phyloP scores from a whole-genome alignment of 2,113 vertebrate genomes.

The Chaetops frenatus region DNA sequence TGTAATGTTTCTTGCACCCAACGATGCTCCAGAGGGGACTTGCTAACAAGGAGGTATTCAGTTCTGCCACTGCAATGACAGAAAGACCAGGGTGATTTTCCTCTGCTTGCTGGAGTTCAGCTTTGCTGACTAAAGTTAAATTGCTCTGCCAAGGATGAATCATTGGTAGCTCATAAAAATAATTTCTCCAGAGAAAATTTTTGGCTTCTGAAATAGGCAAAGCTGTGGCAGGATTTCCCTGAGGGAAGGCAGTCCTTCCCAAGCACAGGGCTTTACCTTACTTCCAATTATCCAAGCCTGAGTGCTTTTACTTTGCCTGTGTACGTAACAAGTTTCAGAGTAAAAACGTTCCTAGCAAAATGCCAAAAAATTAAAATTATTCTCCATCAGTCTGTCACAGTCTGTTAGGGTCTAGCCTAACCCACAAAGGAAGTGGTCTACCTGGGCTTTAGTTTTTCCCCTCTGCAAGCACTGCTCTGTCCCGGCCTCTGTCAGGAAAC shows the following conservation, averaged over 20 bases:
- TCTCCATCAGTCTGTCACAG: neutral
- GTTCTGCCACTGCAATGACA: neutral
- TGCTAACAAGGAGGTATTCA: neutral
- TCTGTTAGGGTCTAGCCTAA: neutral
- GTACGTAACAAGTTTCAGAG: neutral
- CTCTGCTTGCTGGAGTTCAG: neutral
- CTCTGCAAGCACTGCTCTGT: neutral
- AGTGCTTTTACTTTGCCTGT: neutral
- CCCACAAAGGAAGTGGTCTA: neutral
- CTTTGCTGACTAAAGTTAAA: constrained; percentile 24
- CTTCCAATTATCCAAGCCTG: neutral
- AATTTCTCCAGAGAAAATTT: neutral
- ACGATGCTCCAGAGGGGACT: neutral
- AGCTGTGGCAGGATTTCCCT: neutral
- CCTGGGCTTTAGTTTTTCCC: neutral
- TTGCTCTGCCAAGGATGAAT: neutral
- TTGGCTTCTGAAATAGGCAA: neutral
- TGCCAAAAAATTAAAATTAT: neutral
- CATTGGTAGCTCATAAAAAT: neutral
- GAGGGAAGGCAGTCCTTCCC: neutral
- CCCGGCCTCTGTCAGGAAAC: neutral
- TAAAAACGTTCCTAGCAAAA: neutral
- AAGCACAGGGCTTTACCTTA: neutral
- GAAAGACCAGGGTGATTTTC: neutral
- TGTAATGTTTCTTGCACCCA: neutral